Evolutionary conservation across 2,797 vertebrate genomes (phyloP), one percentile per base, ranked within the genome.

Genomic region (Sparidentex hasta): DNA sequence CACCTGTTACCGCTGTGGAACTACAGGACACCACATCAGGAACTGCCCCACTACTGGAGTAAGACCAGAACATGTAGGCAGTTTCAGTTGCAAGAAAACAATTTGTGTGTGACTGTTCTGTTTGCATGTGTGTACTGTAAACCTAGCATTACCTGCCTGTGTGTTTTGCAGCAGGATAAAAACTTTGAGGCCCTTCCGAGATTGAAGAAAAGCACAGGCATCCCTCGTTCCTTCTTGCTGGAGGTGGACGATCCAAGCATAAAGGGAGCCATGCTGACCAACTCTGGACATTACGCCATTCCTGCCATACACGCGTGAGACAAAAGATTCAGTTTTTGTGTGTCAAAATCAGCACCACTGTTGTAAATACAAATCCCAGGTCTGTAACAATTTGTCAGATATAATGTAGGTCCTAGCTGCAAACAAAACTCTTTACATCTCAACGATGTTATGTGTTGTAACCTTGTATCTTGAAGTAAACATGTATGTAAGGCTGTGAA

Each of bases 231-330:
- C 90, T 99, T 99, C 87, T 97, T 99, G 98, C 96, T 97, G 80
- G 97, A 99, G 86, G 98, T 99, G 85, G 97, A 99, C 27, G 98
- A 98, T 80, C 98, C 98, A 62, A 98, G 93, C 73, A 97, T 97
- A 14, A 99, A 98, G 91, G 98, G 98, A 52, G 98, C 97, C 85
- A 99, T 99, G 98, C 92, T 99, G 74, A 99, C 98, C 63, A 99
- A 97, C 95, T 97, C 95, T 25, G 98, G 98, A 33, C 97, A 97
- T 86, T 99, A 97, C 0, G 98, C 98, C 1, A 97, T 99, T 85
- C 97, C 98, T 1, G 97, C 97, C 43, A 98, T 99, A 65, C 97
- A 99, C 63, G 98, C 97, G 98, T 99, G 88, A 98, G 98, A 58
- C 21, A 20, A 57, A n/a, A 47, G 7, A 44, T 3, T 61, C 7